Evolutionary conservation across 92 coral and sea anemone species (phyloP).

Genomic region (Pocillopora grandis): DNA sequence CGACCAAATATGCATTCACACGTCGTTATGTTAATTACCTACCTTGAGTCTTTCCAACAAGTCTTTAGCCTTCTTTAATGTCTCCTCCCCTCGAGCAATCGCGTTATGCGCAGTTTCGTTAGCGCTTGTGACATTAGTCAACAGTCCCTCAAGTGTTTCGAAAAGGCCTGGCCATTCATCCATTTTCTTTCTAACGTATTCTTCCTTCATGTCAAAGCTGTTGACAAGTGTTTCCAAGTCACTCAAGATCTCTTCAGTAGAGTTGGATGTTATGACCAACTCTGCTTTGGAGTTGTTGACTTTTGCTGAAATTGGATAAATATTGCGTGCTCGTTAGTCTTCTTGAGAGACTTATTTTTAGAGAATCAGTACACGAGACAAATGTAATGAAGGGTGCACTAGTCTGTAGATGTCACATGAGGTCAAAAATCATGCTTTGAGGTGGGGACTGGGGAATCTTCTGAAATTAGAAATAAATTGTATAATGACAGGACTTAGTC

Average conservation of each 20-base stretch:
- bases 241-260: constrained; percentile 62
- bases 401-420: no score
- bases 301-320: constrained; percentile 35
- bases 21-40: neutral
- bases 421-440: no score
- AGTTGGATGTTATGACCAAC: constrained; percentile 47
- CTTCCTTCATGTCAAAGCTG: constrained; percentile 74
- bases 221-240: constrained; percentile 63
- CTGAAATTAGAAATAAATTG: no score
- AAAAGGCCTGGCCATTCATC: constrained; percentile 81
- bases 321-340: neutral
- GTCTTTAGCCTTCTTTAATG: constrained; percentile 67
- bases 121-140: constrained; percentile 72
- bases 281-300: constrained; percentile 56
- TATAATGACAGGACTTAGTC: no score
- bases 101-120: constrained; percentile 91
- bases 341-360: no score
- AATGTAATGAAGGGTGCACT: no score
- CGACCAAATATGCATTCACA: no score
- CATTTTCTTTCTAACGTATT: constrained; percentile 84
- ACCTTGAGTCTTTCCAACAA: constrained; percentile 76
- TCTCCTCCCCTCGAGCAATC: constrained; percentile 78
- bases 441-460: no score
- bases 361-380: no score
- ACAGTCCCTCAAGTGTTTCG: constrained; percentile 63